These are phyloP conservation scores for Benthosema pterotum DNA, from an alignment of 2,797 vertebrate species.

Conservation along the genomic window DNA sequence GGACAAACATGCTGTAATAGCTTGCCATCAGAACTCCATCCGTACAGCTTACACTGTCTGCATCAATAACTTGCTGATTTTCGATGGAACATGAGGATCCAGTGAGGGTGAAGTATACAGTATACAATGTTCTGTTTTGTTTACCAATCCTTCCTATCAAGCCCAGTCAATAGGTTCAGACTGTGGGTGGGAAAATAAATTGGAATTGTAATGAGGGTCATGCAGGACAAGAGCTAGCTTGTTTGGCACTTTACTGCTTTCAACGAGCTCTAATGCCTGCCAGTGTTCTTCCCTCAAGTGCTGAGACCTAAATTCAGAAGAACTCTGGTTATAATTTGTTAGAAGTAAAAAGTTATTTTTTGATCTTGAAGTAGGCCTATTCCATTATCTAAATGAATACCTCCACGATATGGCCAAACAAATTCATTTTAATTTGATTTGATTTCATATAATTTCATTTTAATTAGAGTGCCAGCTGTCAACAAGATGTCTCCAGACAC, in stretches of 20 bases:
- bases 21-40: conserved; percentile 52
- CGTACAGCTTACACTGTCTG: conserved; percentile 60
- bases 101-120: conserved; percentile 58
- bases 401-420: conserved; percentile 6
- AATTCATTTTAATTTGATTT: background rate
- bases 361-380: conserved; percentile 31
- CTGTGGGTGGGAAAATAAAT: conserved; percentile 65
- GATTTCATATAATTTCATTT: no score
- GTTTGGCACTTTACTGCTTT: conserved; percentile 43
- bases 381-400: background rate
- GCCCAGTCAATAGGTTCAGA: conserved; percentile 63
- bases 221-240: conserved; percentile 54
- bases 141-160: conserved; percentile 57
- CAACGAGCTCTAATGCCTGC: conserved; percentile 24
- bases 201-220: conserved; percentile 61
- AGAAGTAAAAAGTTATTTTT: conserved; percentile 28
- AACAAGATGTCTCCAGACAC: no score
- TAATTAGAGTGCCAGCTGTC: no score
- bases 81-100: conserved; percentile 58
- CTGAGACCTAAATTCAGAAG: conserved; percentile 20
- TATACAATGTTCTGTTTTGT: conserved; percentile 57
- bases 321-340: background rate
- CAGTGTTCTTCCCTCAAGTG: background rate
- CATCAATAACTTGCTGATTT: conserved; percentile 68
- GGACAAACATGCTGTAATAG: conserved; percentile 9